Evolutionary conservation across 2,888 invertebrate species (phyloP), one percentile per base, ranked within the genome.

Genomic region (Eristalis arbustorum): DNA sequence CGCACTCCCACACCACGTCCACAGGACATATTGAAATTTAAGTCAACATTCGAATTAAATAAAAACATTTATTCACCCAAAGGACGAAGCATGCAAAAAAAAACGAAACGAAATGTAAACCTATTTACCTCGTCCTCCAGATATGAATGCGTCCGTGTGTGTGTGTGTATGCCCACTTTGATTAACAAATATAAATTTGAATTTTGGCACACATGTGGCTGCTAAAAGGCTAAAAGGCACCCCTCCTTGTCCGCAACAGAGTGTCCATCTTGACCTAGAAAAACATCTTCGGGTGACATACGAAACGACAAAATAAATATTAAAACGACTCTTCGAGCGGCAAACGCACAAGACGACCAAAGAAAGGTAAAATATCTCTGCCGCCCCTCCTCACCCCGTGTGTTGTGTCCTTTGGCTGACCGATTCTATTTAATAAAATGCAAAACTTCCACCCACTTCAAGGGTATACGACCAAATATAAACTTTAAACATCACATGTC

Each of bases 221-320:
- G 75, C 62, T 69, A 69, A 78, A 83, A 64, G 64, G 77, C 49
- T 49, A 8, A 49, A 49, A 49, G 49, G 49, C 49, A 6, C n/a
- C 6, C 6, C 4, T 8, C 49, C n/a, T 1, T 42, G 1, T n/a
- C 18, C 49, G 6, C 49, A n/a, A 6, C 18, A 49, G 18, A 49
- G n/a, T 57, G 63, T 69, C 56, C 79, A 25, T 79, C 79, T 84
- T 84, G 84, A 84, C 84, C 79, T 84, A 84, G 79, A 84, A 84
- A 79, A 84, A 84, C 71, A 84, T 84, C 84, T 84, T 79, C 75
- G 79, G 84, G 84, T 84, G 69, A 84, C 62, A 82, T 72, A 37
- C 57, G 73, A 75, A 84, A 79, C 62, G 83, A 49, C 64, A 79
- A 75, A 84, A 75, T 72, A 84, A 84, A 84, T 79, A 84, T 84